Percentiles rank a stretch among this genome's conserved stretches.
phyloP scores from a whole-genome alignment of 2,113 vertebrate genomes.

The Propithecus coquereli region DNA sequence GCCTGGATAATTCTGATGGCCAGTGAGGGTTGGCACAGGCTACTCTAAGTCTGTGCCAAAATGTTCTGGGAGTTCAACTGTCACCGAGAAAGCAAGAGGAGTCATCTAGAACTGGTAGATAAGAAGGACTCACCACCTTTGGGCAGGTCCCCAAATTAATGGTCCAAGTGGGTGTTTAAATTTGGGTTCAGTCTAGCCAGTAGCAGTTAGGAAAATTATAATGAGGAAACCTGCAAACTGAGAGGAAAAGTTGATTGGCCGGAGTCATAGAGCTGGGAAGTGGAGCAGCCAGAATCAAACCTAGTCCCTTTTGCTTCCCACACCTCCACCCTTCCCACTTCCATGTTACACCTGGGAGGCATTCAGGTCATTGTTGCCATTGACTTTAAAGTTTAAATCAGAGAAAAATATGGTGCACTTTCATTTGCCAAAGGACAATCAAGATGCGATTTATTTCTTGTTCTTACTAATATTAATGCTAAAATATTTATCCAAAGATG shows the following conservation, averaged over 20 bases:
- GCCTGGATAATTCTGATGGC: not conserved
- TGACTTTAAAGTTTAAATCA: not conserved
- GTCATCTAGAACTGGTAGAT: not conserved
- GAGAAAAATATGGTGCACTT: not conserved
- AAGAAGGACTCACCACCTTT: not conserved
- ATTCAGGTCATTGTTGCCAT: not conserved
- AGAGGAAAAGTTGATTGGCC: not conserved
- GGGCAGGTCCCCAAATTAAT: not conserved
- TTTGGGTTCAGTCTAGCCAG: not conserved
- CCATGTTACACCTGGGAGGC: not conserved
- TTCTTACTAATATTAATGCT: not conserved
- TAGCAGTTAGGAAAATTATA: not conserved
- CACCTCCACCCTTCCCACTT: not conserved
- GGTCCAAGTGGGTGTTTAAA: not conserved
- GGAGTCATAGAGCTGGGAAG: not conserved
- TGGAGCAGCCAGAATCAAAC: not conserved
- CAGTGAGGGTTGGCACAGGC: fast-evolving
- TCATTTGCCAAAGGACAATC: not conserved
- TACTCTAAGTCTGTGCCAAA: not conserved
- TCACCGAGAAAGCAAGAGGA: not conserved
- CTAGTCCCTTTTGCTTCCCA: not conserved
- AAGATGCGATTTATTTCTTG: not conserved
- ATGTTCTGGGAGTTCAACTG: not conserved
- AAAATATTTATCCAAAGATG: not conserved
- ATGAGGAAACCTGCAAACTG: not conserved